Conservation (phyloP, 1,140 invertebrate genomes). For the Ceratitis capitata region DNA sequence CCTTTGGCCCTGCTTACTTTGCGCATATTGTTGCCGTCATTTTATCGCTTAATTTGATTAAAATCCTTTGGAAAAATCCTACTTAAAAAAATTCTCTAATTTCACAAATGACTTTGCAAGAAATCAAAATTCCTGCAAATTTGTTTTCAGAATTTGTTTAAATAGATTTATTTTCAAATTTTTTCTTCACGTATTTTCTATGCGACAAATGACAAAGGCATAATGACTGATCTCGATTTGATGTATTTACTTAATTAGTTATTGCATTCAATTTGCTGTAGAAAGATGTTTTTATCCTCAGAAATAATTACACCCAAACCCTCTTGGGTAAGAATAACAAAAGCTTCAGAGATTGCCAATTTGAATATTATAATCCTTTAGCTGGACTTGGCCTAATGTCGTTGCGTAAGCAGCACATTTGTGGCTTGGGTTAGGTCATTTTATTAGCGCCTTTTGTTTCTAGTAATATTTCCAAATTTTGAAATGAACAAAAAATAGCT, state of each 20-base stretch:
- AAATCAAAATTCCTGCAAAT: neutral
- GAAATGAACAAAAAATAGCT: too few species aligned
- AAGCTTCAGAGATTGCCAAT: too few species aligned
- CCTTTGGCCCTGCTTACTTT: neutral
- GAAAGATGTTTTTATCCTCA: too few species aligned
- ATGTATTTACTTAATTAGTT: neutral
- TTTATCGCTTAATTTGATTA: conserved; percentile 24
- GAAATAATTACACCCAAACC: too few species aligned
- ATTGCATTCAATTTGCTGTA: neutral
- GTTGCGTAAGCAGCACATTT: too few species aligned
- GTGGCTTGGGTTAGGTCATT: too few species aligned
- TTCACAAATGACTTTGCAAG: neutral
- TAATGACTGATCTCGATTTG: neutral
- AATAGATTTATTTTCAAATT: neutral
- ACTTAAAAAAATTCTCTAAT: neutral
- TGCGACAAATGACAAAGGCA: neutral
- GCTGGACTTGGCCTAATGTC: too few species aligned
- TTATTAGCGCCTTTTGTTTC: too few species aligned
- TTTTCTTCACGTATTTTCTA: neutral
- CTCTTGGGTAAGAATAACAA: too few species aligned
- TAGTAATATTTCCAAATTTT: too few species aligned
- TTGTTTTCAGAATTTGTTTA: neutral
- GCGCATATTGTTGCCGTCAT: neutral
- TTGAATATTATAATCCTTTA: too few species aligned
- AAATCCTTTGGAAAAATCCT: neutral